Evolutionary conservation across 1,140 invertebrate genomes (phyloP).

Genomic region (Dendrolimus punctatus): DNA sequence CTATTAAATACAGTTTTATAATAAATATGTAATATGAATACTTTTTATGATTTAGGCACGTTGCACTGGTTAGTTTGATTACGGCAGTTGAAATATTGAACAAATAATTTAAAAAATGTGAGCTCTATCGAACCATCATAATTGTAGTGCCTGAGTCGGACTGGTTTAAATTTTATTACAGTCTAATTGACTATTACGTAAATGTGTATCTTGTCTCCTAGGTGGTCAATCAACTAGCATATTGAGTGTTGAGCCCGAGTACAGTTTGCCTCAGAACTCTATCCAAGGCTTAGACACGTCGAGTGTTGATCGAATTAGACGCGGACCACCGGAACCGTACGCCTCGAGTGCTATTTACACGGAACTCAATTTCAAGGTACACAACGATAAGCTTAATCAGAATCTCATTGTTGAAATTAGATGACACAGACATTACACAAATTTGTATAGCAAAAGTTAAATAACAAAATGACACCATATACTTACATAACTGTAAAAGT

Average conservation of each 20-base stretch:
- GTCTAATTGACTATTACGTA: no score
- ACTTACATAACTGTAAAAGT: no score
- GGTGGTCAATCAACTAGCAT: constrained; percentile 60
- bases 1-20: no score
- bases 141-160: no score
- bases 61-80: no score
- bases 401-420: constrained; percentile 41
- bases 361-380: constrained; percentile 64
- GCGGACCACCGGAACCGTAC: constrained; percentile 59
- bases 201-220: constrained; percentile 18
- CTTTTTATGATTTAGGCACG: no score
- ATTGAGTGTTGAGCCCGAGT: constrained; percentile 58
- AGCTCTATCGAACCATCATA: no score
- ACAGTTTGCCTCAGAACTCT: constrained; percentile 62
- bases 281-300: constrained; percentile 58
- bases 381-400: constrained; percentile 43
- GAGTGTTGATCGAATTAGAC: constrained; percentile 57
- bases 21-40: no score
- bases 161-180: no score
- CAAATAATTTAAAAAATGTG: no score
- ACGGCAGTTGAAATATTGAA: no score
- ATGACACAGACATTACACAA: constrained; percentile 37
- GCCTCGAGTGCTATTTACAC: constrained; percentile 68
- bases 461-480: constrained; percentile 16
- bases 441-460: constrained; percentile 36